Base-by-base conservation (phyloP, 2,113 vertebrate species). In the Prionailurus viverrinus region DNA sequence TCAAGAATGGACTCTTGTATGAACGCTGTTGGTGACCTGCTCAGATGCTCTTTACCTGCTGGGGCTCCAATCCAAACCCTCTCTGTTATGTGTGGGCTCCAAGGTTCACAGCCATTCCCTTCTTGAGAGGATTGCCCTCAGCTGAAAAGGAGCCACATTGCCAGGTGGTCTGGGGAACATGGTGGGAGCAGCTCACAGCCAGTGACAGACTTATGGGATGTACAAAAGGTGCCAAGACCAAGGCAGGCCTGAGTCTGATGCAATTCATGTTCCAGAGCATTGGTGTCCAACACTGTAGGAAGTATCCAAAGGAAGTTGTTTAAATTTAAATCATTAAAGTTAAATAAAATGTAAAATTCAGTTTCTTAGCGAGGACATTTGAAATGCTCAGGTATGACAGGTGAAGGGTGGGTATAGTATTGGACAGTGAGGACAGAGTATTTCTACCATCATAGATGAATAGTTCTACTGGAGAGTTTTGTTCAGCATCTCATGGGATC, bases 21-120 rank as follows among this genome's bases (percentile, higher is more conserved):
- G 36, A 39, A 9, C 16, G 7, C 80, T 19, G 2, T 39, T 63
- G 58, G 4, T 1, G 8, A 4, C n/a, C n/a, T 45, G 13, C 23
- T 15, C 45, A 76, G 73, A 76, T 0, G 0, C 25, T 76, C 39
- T 45, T 45, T 27, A 4, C 39, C 39, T 29, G 29, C 27, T 51
- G 76, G 8, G 33, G 25, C 23, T 76, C 39, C 25, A 15, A 0
- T 23, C 27, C 65, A 4, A 0, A 18, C 63, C 12, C 3, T 25
- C 7, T 51, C 7, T 68, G 58, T 84, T 4, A 51, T 0, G 25
- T 39, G 19, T 79, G 48, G 61, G 63, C 41, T 80, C 45, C 16
- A 1, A 14, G 41, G 41, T 66, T 5, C 78, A 25, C 5, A 69
- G 65, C 19, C 51, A 2, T n/a, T 12, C 33, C 45, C 16, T 68